Evolutionary conservation across 2,113 vertebrate species (phyloP).

Genomic region (Myiozetetes cayanensis): DNA sequence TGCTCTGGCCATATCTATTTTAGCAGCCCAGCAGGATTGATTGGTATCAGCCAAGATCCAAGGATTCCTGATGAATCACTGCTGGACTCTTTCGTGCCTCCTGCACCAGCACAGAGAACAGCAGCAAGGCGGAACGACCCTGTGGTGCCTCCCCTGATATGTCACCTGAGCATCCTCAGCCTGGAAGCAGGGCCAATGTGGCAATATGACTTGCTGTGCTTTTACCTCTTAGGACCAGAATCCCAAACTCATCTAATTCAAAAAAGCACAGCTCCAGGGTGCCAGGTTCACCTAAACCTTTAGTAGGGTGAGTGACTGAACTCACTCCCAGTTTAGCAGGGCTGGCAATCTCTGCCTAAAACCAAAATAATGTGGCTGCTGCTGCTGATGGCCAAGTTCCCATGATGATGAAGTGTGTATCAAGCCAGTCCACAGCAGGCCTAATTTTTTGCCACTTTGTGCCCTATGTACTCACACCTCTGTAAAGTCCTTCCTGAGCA

Average conservation of each 20-base stretch:
- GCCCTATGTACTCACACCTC: background rate
- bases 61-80: constrained; percentile 63
- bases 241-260: background rate
- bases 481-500: background rate
- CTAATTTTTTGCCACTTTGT: background rate
- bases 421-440: background rate
- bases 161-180: background rate
- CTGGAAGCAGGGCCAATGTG: background rate
- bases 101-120: background rate
- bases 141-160: background rate
- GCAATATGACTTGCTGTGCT: background rate
- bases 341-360: background rate
- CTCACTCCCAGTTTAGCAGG: background rate
- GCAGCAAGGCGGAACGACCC: constrained; percentile 2
- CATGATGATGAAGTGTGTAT: background rate
- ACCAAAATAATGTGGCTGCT: background rate
- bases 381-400: background rate
- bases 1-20: constrained; percentile 62
- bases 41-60: constrained; percentile 60
- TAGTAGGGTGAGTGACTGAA: background rate
- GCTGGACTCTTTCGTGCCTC: constrained; percentile 23
- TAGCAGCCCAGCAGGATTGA: constrained; percentile 65
- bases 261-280: background rate
- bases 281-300: background rate
- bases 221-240: background rate